phyloP scores from a whole-genome alignment of 2,113 vertebrate species.

The Calyptommatus sinebrachiatus region DNA sequence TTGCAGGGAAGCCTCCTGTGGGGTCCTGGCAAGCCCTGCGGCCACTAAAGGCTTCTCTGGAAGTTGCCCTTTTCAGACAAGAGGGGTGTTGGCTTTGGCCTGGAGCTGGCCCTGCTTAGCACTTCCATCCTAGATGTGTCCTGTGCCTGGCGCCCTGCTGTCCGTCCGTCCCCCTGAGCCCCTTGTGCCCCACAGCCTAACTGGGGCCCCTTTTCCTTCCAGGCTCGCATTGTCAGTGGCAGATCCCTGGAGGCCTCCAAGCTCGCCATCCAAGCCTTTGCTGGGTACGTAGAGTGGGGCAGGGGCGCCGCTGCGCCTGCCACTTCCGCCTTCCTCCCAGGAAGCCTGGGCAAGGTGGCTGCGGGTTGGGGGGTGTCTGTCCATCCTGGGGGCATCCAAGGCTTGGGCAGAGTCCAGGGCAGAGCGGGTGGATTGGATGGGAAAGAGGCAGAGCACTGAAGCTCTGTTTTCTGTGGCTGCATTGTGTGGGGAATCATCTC shows the following conservation, averaged over 20 bases:
- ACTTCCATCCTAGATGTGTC: constrained; percentile 68
- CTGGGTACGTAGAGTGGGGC: constrained; percentile 72
- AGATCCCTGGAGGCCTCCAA: constrained; percentile 74
- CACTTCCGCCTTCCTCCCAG: not conserved
- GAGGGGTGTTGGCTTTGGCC: constrained; percentile 65
- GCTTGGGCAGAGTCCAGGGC: not conserved
- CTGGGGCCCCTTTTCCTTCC: constrained; percentile 58
- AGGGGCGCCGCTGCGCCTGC: not conserved
- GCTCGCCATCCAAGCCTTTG: constrained; percentile 74
- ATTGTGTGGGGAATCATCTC: not conserved
- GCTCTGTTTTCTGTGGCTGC: not conserved
- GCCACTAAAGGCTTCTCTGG: constrained; percentile 42
- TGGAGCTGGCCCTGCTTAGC: constrained; percentile 79
- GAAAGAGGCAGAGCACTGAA: not conserved
- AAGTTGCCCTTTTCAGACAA: constrained; percentile 36
- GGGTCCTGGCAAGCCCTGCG: constrained; percentile 9
- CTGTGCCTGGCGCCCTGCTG: constrained; percentile 58
- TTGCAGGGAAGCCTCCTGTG: constrained; percentile 42
- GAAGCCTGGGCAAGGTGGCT: no score
- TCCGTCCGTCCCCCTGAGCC: not conserved
- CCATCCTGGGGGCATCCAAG: no score
- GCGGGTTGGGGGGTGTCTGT: no score
- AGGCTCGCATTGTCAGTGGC: constrained; percentile 73
- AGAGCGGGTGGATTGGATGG: not conserved
- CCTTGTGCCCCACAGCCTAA: not conserved